A percentile compares a stretch with the other conserved stretches of the same genome.
phyloP scores from a whole-genome alignment of 2,888 invertebrate genomes.

The Orgyia antiqua region DNA sequence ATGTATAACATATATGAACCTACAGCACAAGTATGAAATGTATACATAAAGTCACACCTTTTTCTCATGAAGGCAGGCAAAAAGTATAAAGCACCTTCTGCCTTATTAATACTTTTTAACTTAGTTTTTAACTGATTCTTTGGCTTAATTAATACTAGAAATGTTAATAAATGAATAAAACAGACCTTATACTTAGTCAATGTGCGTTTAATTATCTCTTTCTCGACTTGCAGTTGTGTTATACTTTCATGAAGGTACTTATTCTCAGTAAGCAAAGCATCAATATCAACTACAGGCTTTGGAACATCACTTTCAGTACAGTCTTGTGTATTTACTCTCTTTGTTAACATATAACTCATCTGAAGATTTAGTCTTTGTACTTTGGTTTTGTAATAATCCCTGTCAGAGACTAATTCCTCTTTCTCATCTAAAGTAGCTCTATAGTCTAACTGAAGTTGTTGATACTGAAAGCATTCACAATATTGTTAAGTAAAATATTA shows the following conservation, averaged over 20 bases:
- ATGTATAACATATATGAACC: too few species aligned
- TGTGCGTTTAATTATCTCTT: constrained; percentile 84
- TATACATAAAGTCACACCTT: constrained; percentile 7
- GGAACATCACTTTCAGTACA: constrained; percentile 40
- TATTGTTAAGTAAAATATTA: too few species aligned
- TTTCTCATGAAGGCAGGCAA: background rate
- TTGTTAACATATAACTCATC: constrained; percentile 80
- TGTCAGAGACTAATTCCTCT: constrained; percentile 87
- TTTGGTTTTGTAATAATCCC: constrained; percentile 90
- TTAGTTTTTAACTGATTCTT: too few species aligned
- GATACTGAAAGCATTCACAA: constrained; percentile 76
- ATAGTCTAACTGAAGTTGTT: constrained; percentile 86
- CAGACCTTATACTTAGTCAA: constrained; percentile 87
- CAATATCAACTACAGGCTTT: constrained; percentile 84
- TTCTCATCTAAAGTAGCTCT: constrained; percentile 90
- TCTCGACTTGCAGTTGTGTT: constrained; percentile 87
- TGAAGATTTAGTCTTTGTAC: constrained; percentile 90
- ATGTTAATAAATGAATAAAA: too few species aligned
- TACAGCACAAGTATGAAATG: too few species aligned
- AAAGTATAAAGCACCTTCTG: too few species aligned
- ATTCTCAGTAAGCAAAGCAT: constrained; percentile 89
- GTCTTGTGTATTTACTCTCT: constrained; percentile 52
- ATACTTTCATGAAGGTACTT: constrained; percentile 90
- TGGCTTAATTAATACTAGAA: too few species aligned
- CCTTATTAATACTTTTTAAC: too few species aligned